Evolutionary conservation across 2,888 invertebrate genomes (phyloP).

Genomic region (Elmis aenea): DNA sequence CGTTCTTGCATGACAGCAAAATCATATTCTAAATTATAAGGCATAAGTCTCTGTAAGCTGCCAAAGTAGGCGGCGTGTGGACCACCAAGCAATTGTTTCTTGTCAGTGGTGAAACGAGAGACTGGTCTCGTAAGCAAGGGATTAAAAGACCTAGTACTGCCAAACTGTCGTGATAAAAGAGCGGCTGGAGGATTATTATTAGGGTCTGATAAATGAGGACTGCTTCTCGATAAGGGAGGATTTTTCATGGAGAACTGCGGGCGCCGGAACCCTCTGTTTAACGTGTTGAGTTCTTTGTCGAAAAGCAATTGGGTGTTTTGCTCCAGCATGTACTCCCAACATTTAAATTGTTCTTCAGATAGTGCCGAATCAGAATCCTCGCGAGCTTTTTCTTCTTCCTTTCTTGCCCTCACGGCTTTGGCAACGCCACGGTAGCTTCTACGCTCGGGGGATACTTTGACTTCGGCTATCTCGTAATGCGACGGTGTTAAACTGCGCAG

Average conservation of each 20-base stretch:
- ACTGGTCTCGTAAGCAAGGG: slow-evolving; percentile 55
- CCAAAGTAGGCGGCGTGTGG: slow-evolving; percentile 86
- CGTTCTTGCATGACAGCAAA: slow-evolving; percentile 79
- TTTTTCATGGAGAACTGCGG: slow-evolving; percentile 52
- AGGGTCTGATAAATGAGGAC: slow-evolving; percentile 59
- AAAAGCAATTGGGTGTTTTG: slow-evolving; percentile 85
- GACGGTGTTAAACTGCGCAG: slow-evolving; percentile 40
- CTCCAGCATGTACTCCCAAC: slow-evolving; percentile 91
- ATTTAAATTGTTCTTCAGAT: slow-evolving; percentile 84
- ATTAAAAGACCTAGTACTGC: slow-evolving; percentile 75
- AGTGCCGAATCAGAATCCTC: slow-evolving; percentile 57
- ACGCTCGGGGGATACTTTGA: slow-evolving; percentile 49
- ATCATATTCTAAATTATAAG: slow-evolving; percentile 78
- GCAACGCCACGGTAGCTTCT: slow-evolving; percentile 59
- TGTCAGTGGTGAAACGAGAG: slow-evolving; percentile 55
- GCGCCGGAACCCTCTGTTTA: slow-evolving; percentile 59
- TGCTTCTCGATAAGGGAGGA: slow-evolving; percentile 62
- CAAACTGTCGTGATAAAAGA: slow-evolving; percentile 70
- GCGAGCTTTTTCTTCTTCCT: slow-evolving; percentile 54
- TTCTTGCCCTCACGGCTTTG: slow-evolving; percentile 56
- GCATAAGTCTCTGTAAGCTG: slow-evolving; percentile 77
- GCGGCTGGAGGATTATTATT: slow-evolving; percentile 41
- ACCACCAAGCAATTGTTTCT: slow-evolving; percentile 61
- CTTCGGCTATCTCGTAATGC: slow-evolving; percentile 44
- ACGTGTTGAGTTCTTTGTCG: slow-evolving; percentile 80